Percentiles rank a stretch among this genome's conserved stretches.
These are phyloP conservation scores for Bombus difficillimus DNA, from an alignment of 1,140 invertebrate genomes.

Conservation along the genomic window DNA sequence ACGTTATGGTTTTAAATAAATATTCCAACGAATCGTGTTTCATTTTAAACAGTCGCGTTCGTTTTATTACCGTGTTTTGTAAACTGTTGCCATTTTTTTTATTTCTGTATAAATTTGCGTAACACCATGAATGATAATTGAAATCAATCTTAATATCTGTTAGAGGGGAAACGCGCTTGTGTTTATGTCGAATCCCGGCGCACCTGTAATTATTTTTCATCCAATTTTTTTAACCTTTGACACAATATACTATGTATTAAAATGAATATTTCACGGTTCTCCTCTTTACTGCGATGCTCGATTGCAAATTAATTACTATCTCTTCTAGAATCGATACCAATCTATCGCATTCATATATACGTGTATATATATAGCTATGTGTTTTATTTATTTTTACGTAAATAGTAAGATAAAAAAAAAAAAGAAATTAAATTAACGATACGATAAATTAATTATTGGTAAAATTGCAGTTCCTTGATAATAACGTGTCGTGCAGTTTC, in stretches of 20 bases:
- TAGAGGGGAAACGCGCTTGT: background rate
- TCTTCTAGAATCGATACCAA: background rate
- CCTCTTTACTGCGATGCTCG: background rate
- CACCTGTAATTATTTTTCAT: background rate
- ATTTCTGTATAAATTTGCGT: conserved; percentile 17
- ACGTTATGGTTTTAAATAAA: conserved; percentile 20
- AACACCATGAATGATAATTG: conserved; percentile 14
- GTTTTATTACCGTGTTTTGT: conserved; percentile 1
- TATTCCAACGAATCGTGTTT: conserved; percentile 10
- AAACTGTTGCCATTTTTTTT: background rate
- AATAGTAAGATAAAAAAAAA: background rate
- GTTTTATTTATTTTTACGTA: background rate
- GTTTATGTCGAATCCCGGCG: background rate
- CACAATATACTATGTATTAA: conserved; percentile 5
- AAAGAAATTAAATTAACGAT: background rate
- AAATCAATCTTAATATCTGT: conserved; percentile 21
- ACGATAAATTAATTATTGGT: background rate
- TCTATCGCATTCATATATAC: background rate
- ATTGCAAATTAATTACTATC: conserved; percentile 24
- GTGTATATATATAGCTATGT: too few species aligned
- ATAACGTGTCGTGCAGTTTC: background rate
- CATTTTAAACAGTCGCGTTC: background rate
- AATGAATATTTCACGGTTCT: background rate
- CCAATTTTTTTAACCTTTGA: background rate
- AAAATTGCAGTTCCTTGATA: background rate